phyloP scores from a whole-genome alignment of 2,888 invertebrate genomes.

The Platerodrilus igneus region DNA sequence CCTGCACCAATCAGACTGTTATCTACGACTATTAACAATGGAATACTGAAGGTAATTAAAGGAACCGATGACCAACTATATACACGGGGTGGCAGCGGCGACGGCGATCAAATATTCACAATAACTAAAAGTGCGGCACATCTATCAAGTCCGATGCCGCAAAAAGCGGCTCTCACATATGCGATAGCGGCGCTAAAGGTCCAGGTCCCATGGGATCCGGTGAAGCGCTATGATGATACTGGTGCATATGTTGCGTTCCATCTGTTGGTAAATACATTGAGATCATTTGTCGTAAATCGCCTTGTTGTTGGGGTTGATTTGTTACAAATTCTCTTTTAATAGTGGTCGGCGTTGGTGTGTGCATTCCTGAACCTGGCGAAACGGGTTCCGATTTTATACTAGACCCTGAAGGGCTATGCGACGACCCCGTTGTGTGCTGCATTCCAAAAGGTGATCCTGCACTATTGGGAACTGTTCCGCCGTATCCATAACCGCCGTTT shows the following conservation, averaged over 20 bases:
- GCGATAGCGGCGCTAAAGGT: conserved; percentile 56
- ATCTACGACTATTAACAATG: conserved; percentile 29
- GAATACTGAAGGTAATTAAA: conserved; percentile 41
- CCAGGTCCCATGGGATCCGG: conserved; percentile 62
- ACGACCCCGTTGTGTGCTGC: conserved; percentile 65
- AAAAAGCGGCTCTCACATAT: conserved; percentile 59
- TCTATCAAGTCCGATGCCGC: conserved; percentile 47
- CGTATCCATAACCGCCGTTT: conserved; percentile 70
- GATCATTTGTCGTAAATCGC: conserved; percentile 68
- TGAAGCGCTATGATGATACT: conserved; percentile 63
- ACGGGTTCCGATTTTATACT: conserved; percentile 88
- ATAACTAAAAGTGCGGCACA: conserved; percentile 43
- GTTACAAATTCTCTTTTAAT: conserved; percentile 70
- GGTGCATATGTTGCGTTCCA: conserved; percentile 62
- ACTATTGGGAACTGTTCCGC: conserved; percentile 58
- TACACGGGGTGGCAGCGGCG: too few relatives aligned
- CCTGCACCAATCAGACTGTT: conserved; percentile 16
- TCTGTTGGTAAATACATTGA: conserved; percentile 70
- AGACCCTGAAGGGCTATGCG: conserved; percentile 81
- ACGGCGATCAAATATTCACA: too few relatives aligned
- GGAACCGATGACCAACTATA: conserved; percentile 41
- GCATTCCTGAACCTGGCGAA: conserved; percentile 67
- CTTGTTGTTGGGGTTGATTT: conserved; percentile 57
- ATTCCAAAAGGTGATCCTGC: conserved; percentile 68
- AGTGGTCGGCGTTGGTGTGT: conserved; percentile 51